Evolutionary conservation across 2,888 invertebrate species (phyloP), one percentile per base, ranked within the genome.

Genomic region (Bellardia pandia): DNA sequence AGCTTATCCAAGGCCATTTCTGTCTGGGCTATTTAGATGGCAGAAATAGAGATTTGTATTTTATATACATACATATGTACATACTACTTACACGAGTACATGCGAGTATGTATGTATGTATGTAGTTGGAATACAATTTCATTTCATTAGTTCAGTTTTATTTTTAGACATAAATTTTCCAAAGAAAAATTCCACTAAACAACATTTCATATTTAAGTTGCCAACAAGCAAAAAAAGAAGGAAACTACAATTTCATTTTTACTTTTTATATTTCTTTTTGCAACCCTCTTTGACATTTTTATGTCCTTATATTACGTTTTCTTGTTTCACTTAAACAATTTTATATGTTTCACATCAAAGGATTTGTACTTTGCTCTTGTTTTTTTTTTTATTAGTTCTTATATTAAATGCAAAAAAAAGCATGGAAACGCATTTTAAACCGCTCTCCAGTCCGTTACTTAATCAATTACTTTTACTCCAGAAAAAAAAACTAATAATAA

Each of bases 331-430:
- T 3, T 11, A 77, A 83, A 51, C 56, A 77, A 37, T 42, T 68
- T 75, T 78, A 75, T 86, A 66, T 33, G 81, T 85, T 77, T 77
- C 81, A 77, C 77, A 74, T 87, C 86, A 80, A 87, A 85, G 74
- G 78, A 78, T 23, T 23, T 23, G 23, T 75, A 62, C 48, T 64
- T 72, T 83, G 33, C 51, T 76, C 40, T 16, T 62, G 16, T 11
- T n/a, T n/a, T n/a, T n/a, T n/a, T n/a, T 40, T 16, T 72, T 40
- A 56, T 58, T 33, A 56, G 23, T 66, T n/a, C 42, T 14, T 62
- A 33, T 62, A 62, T 62, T 62, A 62, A 62, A 62, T 37, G 62
- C 3, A 37, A 62, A 37, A 14, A 33, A 53, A 80, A 40, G 51
- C 56, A 58, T 14, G 40, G 42, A 66, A 60, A 75, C 48, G n/a